Base-by-base conservation (phyloP, 2,888 invertebrate genomes). In the Rhamphomyia laevipes region DNA sequence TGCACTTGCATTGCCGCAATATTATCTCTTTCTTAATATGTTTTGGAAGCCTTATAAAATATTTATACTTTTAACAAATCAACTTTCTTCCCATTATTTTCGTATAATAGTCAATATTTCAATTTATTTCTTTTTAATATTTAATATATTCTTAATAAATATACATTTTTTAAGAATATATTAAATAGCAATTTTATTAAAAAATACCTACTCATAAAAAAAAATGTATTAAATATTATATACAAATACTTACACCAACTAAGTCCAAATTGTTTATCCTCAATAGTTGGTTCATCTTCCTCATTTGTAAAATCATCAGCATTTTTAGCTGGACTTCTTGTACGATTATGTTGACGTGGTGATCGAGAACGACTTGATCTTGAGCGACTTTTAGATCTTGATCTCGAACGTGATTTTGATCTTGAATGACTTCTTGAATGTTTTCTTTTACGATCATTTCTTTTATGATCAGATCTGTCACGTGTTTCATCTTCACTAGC, bases 191-290 rank as follows among this genome's bases (percentile, higher is more conserved):
- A n/a, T n/a, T n/a, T n/a, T n/a, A n/a, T n/a, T n/a, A n/a, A 43
- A 49, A 40, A 38, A 48, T 49, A 23, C 27, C 10, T 23, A 38
- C 17, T 16, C 16, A 30, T 17, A 45, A 50, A 31, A 27, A 47
- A 30, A 27, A 43, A 45, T 30, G 21, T 18, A 43, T 15, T 30
- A 3, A 4, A 21, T 27, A 31, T 17, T 40, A 17, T 16, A 41
- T 18, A 31, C 13, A 23, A 47, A 37, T 48, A 66, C 70, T 68
- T 61, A 70, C 69, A 89, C 93, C 76, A 61, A 76, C 77, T 66
- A 15, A 71, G 56, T 1, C 64, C 63, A 52, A 66, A 60, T 55
- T 65, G 63, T 42, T 65, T 62, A 17, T 68, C 66, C 50, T 66
- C 66, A 48, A 65, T 61, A 12, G 63, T 60, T 18, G 68, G 67